Base-by-base conservation (phyloP, 2,113 vertebrate genomes). In the Megalops atlanticus region DNA sequence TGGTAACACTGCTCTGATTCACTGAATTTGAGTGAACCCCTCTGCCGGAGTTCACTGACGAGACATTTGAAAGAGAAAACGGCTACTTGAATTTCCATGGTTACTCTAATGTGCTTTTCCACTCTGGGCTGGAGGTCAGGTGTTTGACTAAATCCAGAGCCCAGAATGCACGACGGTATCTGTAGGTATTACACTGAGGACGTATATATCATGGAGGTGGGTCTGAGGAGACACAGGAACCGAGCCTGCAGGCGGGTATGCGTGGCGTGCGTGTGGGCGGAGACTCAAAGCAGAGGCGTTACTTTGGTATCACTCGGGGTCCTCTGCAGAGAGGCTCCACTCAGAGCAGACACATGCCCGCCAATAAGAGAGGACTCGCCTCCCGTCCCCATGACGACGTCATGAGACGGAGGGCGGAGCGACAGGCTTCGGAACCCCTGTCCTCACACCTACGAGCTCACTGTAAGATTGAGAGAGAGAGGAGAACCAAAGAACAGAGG, bases 301-400 rank as follows among this genome's bases (percentile, higher is more conserved):
- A 90, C 92, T 93, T 94, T 93, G 93, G 94, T 93, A 93, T 94
- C 92, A 91, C 93, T 92, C 92, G 88, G 80, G 52, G 31, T 35
- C 38, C n/a, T 39, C 35, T 41, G 35, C 52, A 75, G 87, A 86
- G 87, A 90, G 89, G 87, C 91, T 90, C 90, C 87, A 88, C 82
- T 45, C 87, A 84, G 80, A 80, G 82, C 84, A 84, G 86, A 85
- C 39, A 74, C 12, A 45, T 87, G 81, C 80, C 58, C 78, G 40
- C 84, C 76, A 79, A 79, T 85, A 21, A 77, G 76, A 47, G 27
- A 40, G 39, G 27, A 73, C 24, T 54, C 49, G 47, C 38, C 47
- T 70, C 58, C 36, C 2, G 0, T 40, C 69, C n/a, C n/a, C n/a
- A n/a, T n/a, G n/a, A n/a, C n/a, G n/a, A n/a, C n/a, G n/a, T n/a